These are phyloP conservation scores for Drosophila atripex DNA, from an alignment of 2,888 invertebrate species.

Conservation along the genomic window DNA sequence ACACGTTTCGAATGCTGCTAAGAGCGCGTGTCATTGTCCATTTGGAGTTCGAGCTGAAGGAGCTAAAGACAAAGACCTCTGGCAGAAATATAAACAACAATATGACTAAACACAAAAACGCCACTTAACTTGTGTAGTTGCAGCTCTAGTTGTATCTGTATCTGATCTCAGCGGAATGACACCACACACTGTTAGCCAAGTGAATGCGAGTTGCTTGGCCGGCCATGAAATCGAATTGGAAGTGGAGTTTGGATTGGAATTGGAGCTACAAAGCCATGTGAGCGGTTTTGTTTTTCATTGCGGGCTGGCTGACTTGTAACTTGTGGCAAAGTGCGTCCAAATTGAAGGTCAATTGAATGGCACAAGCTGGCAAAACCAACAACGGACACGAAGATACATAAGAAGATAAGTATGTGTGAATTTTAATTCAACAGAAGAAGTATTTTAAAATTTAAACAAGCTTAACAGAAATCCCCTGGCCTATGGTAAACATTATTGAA, in stretches of 20 bases:
- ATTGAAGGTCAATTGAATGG: slow-evolving; percentile 74
- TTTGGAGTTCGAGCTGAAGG: slow-evolving; percentile 38
- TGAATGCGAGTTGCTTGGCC: slow-evolving; percentile 73
- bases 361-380: slow-evolving; percentile 38
- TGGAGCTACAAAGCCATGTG: slow-evolving; percentile 17
- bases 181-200: slow-evolving; percentile 60
- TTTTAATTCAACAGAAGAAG: not conserved
- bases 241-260: slow-evolving; percentile 53
- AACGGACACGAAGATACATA: slow-evolving; percentile 1
- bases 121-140: slow-evolving; percentile 68
- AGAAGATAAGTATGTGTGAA: slow-evolving; percentile 1
- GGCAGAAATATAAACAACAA: slow-evolving; percentile 21
- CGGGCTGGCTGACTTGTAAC: slow-evolving; percentile 30
- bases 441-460: not conserved
- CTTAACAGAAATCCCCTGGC: not conserved
- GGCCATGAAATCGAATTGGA: slow-evolving; percentile 75
- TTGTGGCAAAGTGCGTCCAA: slow-evolving; percentile 49
- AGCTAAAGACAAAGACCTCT: slow-evolving; percentile 74
- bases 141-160: slow-evolving; percentile 46
- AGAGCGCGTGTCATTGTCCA: slow-evolving; percentile 74
- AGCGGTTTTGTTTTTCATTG: slow-evolving; percentile 31
- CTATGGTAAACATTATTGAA: not conserved
- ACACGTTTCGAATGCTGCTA: slow-evolving; percentile 63
- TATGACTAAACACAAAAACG: slow-evolving; percentile 67
- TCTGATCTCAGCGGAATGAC: slow-evolving; percentile 65